Conservation (phyloP, 2,113 vertebrate species). For the Cisticola juncidis region DNA sequence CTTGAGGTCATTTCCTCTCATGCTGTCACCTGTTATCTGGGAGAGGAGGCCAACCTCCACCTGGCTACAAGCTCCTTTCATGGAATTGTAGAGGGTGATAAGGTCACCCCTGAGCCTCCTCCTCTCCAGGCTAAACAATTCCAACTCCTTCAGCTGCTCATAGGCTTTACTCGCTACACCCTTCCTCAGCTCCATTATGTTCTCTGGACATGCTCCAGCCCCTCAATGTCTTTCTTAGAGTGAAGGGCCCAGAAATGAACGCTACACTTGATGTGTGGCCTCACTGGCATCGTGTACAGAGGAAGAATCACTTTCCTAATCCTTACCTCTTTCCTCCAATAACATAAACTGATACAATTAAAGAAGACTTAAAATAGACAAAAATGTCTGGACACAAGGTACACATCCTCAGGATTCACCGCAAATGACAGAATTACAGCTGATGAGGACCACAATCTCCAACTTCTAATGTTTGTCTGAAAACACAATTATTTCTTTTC, state of each 20-base stretch:
- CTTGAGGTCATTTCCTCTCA: neutral
- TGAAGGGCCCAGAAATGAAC: neutral
- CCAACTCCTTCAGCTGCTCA: neutral
- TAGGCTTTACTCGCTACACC: neutral
- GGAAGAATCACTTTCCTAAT: neutral
- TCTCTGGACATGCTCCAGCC: neutral
- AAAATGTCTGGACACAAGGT: neutral
- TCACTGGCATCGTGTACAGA: fast-evolving
- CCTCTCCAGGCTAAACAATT: neutral
- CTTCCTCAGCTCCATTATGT: fast-evolving
- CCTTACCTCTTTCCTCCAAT: neutral
- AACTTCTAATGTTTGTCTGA: neutral
- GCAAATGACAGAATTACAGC: neutral
- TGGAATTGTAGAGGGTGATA: neutral
- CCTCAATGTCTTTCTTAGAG: neutral
- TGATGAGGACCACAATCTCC: neutral
- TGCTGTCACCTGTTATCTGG: neutral
- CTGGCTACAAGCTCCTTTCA: neutral
- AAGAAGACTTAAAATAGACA: neutral
- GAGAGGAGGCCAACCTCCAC: neutral
- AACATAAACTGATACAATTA: neutral
- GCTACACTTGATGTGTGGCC: neutral
- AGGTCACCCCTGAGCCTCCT: neutral
- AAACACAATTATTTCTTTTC: neutral
- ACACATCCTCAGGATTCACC: neutral